Evolutionary conservation across 2,888 invertebrate species (phyloP), one percentile per base, ranked within the genome.

Genomic region (Lottia gigantea): DNA sequence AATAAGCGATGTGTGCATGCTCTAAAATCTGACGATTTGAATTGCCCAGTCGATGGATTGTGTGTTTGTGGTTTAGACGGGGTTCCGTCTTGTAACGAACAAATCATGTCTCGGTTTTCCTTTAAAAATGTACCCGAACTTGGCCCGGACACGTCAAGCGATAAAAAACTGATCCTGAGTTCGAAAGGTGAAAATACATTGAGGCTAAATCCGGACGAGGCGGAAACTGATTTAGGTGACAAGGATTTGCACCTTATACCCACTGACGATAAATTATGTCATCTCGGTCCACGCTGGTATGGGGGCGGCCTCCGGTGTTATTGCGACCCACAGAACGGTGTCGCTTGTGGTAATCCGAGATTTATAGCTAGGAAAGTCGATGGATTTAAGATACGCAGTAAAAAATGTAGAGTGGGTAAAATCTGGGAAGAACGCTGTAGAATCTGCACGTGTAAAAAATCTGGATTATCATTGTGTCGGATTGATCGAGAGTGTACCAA

Each of bases 31-130:
- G 46, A 66, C 11, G 71, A 71, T 2, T 46, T 71, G 3, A 49
- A 62, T 55, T 73, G 73, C 62, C 69, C 72, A 14, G 63, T 49
- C 12, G 71, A 74, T 46, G 67, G 71, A 12, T 72, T 71, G 26
- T 76, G 76, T 47, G 61, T 76, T 16, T 74, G 76, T 64, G 76
- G 76, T 14, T 65, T 73, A 49, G 76, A 76, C 67, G 74, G 74
- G 1, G 73, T 74, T n/a, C 74, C 76, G 16, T 76, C 73, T 7
- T 76, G 76, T 67, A 23, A 19, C 11, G 19, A 23, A 23, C 19
- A 19, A 19, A 55, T 19, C 23, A 23, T 55, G 55, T 55, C 55
- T 12, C 55, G 23, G 1, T 40, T 40, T 40, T 40, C 40, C 2
- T 40, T 40, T 40, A 40, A 40, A 40, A 40, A 40, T 40, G 40